phyloP scores from a whole-genome alignment of 1,140 invertebrate genomes.

The Trissolcus basalis region DNA sequence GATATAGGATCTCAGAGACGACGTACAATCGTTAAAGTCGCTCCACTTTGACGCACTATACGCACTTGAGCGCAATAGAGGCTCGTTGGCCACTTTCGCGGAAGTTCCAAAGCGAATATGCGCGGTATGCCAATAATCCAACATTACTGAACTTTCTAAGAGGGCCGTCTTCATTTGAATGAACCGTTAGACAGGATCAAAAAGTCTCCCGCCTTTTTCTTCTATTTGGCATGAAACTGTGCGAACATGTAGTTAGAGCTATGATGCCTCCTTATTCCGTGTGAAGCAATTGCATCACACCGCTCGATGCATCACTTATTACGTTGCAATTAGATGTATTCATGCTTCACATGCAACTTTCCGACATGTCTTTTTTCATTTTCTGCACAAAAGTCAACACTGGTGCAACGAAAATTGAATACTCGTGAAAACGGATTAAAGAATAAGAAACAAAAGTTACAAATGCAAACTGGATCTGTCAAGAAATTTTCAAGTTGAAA shows the following conservation, averaged over 20 bases:
- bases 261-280: conserved; percentile 20
- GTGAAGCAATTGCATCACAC: conserved; percentile 44
- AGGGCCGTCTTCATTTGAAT: conserved; percentile 61
- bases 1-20: too few species aligned
- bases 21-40: conserved; percentile 26
- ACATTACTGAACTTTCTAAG: conserved; percentile 68
- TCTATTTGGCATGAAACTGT: conserved; percentile 34
- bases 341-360: conserved; percentile 45
- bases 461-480: too few species aligned
- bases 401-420: background rate
- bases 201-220: conserved; percentile 43
- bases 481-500: too few species aligned
- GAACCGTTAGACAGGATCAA: conserved; percentile 53
- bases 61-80: conserved; percentile 42
- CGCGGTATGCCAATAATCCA: conserved; percentile 67
- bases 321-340: conserved; percentile 49
- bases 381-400: conserved; percentile 22
- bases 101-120: conserved; percentile 64
- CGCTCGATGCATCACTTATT: conserved; percentile 46
- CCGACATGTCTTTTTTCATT: conserved; percentile 17
- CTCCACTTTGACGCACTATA: background rate
- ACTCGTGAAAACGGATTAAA: too few species aligned
- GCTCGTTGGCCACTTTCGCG: conserved; percentile 64
- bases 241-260: conserved; percentile 15
- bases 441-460: too few species aligned